Conservation (phyloP, 2,888 invertebrate genomes). For the Nomada ferruginata region DNA sequence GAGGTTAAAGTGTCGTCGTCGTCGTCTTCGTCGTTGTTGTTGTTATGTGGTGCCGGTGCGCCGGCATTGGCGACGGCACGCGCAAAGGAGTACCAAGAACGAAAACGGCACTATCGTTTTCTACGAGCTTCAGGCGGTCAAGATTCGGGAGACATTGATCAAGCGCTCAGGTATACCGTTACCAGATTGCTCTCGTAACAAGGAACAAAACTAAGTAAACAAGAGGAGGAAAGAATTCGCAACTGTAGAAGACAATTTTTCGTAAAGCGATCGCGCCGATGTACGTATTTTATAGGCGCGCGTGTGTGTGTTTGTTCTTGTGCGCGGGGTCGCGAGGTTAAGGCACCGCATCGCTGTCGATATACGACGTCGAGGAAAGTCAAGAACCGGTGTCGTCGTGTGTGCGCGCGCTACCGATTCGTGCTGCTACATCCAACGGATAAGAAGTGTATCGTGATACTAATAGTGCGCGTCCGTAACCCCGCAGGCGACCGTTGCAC, state of each 20-base stretch:
- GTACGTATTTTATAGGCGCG: constrained; percentile 19
- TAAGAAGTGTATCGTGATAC: constrained; percentile 60
- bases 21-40: constrained; percentile 52
- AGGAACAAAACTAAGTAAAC: background rate
- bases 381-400: constrained; percentile 63
- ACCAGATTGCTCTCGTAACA: constrained; percentile 12
- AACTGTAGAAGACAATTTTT: constrained; percentile 25
- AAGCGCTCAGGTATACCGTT: constrained; percentile 14
- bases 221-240: constrained; percentile 6
- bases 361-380: constrained; percentile 59
- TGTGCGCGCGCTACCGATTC: constrained; percentile 54
- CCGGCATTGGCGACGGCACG: constrained; percentile 75
- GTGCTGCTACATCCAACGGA: constrained; percentile 48
- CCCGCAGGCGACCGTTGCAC: constrained; percentile 55
- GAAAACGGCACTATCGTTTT: constrained; percentile 61
- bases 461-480: constrained; percentile 53
- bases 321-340: constrained; percentile 66
- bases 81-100: constrained; percentile 66
- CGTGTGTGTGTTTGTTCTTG: constrained; percentile 31
- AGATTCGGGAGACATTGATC: constrained; percentile 41
- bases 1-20: constrained; percentile 67
- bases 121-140: constrained; percentile 17
- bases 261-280: constrained; percentile 28
- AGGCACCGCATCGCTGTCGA: constrained; percentile 64
- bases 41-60: constrained; percentile 73